Base-by-base conservation (phyloP, 2,113 vertebrate species). In the Phyllostomus discolor region DNA sequence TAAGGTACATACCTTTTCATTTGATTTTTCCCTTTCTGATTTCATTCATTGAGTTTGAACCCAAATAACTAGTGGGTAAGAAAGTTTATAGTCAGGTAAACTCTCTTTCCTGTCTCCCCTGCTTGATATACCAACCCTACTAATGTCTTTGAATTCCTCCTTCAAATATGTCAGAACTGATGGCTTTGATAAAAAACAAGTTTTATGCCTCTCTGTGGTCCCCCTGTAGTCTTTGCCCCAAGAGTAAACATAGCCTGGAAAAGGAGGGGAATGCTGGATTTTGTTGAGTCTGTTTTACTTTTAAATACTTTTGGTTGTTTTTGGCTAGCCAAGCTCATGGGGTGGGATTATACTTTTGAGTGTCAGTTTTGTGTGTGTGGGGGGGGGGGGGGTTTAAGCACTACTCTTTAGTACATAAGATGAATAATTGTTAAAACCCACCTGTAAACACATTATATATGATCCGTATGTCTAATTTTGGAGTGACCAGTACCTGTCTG, bases 111-210 rank as follows among this genome's bases (percentile, higher is more conserved):
- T 31, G 0, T 88, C 20, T 91, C 19, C 12, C 26, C 48, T 87
- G 16, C 24, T 67, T 6, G 41, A 15, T 85, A 67, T 31, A 17
- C 64, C 17, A 16, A 22, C 31, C 78, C 43, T 17, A 75, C n/a
- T 83, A 57, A 33, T 66, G 62, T 88, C 82, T 94, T 94, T 52
- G 41, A 69, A 96, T 96, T 93, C 78, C 24, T 97, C 52, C 59
- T 81, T 95, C 35, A 93, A 73, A 82, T n/a, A n/a, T 95, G 96
- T 95, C 83, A 96, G 83, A 96, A 64, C 88, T 54, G 52, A 84
- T 93, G 72, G 89, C 67, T 91, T 90, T 78, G 78, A 94, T 91
- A 94, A 76, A 90, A 96, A 94, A 84, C 85, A 97, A 83, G 50
- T 92, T 95, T 82, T 96, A 81, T 91, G 48, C 54, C 57, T 92